Percentiles rank a stretch among this genome's conserved stretches.
These are phyloP conservation scores for Micrasema longulum DNA, from an alignment of 1,140 invertebrate species.

Conservation along the genomic window DNA sequence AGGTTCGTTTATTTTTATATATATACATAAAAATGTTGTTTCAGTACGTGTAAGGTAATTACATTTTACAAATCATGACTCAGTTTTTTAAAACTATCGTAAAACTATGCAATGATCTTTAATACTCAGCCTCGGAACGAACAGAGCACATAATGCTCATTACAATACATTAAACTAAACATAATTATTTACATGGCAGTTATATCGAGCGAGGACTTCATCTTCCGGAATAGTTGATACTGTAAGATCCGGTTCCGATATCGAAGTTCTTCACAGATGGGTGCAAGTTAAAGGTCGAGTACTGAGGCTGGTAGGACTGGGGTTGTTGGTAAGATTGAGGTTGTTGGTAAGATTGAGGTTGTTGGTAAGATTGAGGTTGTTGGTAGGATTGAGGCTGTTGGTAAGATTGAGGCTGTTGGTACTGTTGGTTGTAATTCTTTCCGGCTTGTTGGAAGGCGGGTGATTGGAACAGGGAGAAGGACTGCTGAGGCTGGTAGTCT, in stretches of 20 bases:
- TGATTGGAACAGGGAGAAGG: slow-evolving; percentile 51
- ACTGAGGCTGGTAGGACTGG: slow-evolving; percentile 56
- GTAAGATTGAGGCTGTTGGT: slow-evolving; percentile 55
- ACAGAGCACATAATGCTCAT: slow-evolving; percentile 25
- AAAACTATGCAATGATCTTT: slow-evolving; percentile 41
- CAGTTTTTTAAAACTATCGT: slow-evolving; percentile 31
- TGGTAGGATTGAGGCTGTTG: slow-evolving; percentile 56
- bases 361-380: slow-evolving; percentile 50
- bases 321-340: slow-evolving; percentile 57
- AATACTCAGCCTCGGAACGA: slow-evolving; percentile 21
- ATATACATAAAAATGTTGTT: slow-evolving; percentile 17
- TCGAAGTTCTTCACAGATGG: slow-evolving; percentile 73
- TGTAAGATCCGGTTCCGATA: slow-evolving; percentile 76
- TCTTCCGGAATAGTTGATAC: slow-evolving; percentile 72
- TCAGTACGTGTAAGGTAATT: neutral
- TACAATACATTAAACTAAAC: slow-evolving; percentile 41
- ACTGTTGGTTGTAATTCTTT: slow-evolving; percentile 52
- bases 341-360: slow-evolving; percentile 57
- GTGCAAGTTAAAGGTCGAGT: slow-evolving; percentile 66
- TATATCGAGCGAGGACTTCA: slow-evolving; percentile 16
- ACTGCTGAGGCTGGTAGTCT: slow-evolving; percentile 52
- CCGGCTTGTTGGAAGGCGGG: slow-evolving; percentile 54
- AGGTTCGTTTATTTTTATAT: slow-evolving; percentile 2
- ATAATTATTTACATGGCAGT: slow-evolving; percentile 44
- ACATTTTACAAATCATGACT: slow-evolving; percentile 37